Evolutionary conservation across 2,888 invertebrate species (phyloP).

Genomic region (Anarsia innoxiella): DNA sequence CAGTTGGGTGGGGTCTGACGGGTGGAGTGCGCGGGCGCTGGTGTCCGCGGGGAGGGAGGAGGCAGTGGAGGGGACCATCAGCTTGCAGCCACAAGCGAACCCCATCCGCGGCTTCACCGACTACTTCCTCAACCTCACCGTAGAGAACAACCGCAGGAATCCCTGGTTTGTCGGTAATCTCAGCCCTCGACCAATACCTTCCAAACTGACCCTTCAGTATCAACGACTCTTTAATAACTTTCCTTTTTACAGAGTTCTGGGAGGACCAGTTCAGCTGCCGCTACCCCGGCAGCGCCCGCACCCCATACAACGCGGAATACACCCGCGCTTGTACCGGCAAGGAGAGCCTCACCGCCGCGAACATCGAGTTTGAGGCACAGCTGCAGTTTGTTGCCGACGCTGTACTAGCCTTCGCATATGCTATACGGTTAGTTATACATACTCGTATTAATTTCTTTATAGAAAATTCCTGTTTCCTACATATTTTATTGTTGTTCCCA

Average conservation of each 20-base stretch:
- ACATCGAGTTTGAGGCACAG: slow-evolving; percentile 92
- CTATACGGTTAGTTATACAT: slow-evolving; percentile 76
- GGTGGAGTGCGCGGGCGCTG: slow-evolving; percentile 93
- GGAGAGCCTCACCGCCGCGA: slow-evolving; percentile 83
- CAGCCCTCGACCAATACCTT: slow-evolving; percentile 5
- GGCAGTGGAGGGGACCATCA: slow-evolving; percentile 85
- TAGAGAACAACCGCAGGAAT: slow-evolving; percentile 90
- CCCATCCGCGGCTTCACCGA: slow-evolving; percentile 89
- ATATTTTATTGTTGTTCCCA: no score
- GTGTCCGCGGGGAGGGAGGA: slow-evolving; percentile 91
- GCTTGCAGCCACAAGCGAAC: slow-evolving; percentile 94
- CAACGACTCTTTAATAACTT: no score
- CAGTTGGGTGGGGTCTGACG: slow-evolving; percentile 97
- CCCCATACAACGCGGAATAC: slow-evolving; percentile 86
- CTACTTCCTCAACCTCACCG: slow-evolving; percentile 89
- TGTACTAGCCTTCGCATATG: slow-evolving; percentile 94
- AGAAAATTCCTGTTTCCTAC: neutral
- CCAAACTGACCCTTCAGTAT: neutral
- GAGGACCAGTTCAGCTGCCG: slow-evolving; percentile 94
- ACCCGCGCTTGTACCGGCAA: slow-evolving; percentile 82
- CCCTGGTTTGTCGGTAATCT: slow-evolving; percentile 94
- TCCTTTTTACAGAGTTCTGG: slow-evolving; percentile 93
- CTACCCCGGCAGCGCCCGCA: slow-evolving; percentile 85
- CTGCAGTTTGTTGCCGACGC: slow-evolving; percentile 97
- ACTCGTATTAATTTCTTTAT: no score